Evolutionary conservation across 1,140 invertebrate genomes (phyloP), one percentile per base, ranked within the genome.

Genomic region (Chrysomallon squamiferum): DNA sequence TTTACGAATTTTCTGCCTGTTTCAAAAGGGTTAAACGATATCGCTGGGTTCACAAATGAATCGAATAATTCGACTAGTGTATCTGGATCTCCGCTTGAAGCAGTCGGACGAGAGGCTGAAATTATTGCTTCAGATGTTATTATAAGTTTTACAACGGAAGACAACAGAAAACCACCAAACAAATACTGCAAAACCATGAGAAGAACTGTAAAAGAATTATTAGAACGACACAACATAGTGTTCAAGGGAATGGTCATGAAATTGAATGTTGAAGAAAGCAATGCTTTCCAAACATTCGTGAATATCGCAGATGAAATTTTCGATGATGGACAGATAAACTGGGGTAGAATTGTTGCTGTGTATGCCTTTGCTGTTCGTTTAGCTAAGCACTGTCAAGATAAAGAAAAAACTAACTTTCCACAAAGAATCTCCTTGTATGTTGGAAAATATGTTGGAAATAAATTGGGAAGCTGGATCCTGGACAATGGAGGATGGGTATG

Each of bases 171-270:
- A 64, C 71, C 75, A 18, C 64, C 72, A 0, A 77, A 79, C 56
- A 78, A 74, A 66, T 80, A 78, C 57, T 80, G 78, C 66, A 81
- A 82, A 74, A 84, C 82, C 15, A 76, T 84, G 72, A 74, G 82
- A 60, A 77, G 81, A 69, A 81, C 76, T 59, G 81, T 83, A n/a
- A 68, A 72, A 47, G 82, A 84, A 73, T 50, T 84, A 15, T 78
- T 77, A 15, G 87, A 88, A 49, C 88, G 89, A 69, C 89, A 90
- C 77, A 86, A 87, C 63, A 88, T 89, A 58, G 78, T 88, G 7
- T 89, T 90, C 65, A 88, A 87, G 62, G 88, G 88, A 66, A 89
- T 90, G 88, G 87, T 90, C 2, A 88, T 87, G 62, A 85, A 88
- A 76, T 73, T 89, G 20, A 87, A 89, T 65, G 84, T 88, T 18